Conservation (phyloP, 2,888 invertebrate genomes). For the Odontothrips loti region DNA sequence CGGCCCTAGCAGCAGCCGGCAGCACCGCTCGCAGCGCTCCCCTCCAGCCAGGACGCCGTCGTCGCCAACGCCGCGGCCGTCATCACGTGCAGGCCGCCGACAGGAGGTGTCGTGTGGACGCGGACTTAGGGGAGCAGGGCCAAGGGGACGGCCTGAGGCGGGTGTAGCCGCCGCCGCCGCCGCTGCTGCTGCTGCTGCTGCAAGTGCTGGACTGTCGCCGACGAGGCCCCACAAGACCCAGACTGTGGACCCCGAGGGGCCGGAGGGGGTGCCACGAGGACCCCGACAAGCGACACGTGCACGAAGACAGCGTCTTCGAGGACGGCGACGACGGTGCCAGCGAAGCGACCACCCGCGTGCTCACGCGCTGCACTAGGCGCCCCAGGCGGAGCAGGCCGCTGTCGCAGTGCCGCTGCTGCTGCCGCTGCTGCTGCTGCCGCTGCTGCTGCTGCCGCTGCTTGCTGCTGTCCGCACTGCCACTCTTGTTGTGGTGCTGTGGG, state of each 20-base stretch:
- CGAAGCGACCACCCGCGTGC: background rate
- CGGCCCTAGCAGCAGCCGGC: background rate
- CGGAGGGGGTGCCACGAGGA: background rate
- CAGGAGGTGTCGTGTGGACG: background rate
- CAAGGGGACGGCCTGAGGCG: background rate
- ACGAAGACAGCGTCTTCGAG: background rate
- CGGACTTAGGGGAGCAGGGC: background rate
- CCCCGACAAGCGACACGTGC: background rate
- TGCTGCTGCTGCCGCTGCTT: background rate
- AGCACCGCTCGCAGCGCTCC: background rate
- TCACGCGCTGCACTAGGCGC: background rate
- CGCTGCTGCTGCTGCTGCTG: background rate
- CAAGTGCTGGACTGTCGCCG: background rate
- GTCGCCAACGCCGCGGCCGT: background rate
- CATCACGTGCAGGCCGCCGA: background rate
- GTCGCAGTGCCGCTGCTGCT: background rate
- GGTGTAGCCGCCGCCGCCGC: background rate
- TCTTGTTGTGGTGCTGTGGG: background rate
- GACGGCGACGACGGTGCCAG: background rate
- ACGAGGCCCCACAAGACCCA: background rate
- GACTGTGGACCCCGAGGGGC: too few relatives aligned
- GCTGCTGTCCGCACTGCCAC: background rate
- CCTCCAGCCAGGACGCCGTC: background rate
- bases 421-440: background rate
- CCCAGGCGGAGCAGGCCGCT: background rate